Base-by-base conservation (phyloP, 1,140 invertebrate genomes). In the Drosophila bocki region DNA sequence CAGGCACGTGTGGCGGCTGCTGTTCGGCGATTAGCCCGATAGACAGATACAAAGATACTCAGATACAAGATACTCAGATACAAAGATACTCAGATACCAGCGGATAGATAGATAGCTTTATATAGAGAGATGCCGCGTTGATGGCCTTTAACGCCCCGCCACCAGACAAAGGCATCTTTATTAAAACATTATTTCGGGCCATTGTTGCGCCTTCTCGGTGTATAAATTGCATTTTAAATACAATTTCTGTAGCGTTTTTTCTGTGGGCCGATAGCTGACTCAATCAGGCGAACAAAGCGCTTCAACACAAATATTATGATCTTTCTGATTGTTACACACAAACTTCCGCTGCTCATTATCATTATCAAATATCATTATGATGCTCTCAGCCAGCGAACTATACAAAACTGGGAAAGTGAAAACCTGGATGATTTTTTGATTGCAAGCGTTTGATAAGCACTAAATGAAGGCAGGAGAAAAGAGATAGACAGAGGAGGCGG, bases 211-310 rank as follows among this genome's bases (percentile, higher is more conserved):
- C 26, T 29, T 35, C 47, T 32, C 41, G 59, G 47, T 45, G 82
- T 77, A 88, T 88, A 84, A 81, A 87, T 87, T 88, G 85, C 85
- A 84, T 81, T 87, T 87, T 87, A 87, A 87, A 82, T 88, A 85
- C 69, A 51, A 42, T 71, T 32, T 59, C 53, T 54, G 51, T 54
- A 22, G 19, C 51, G 29, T 61, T 61, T 41, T 29, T 22, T 29
- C 51, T 19, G 80, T 77, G 67, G 63, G 71, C 69, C 72, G 51
- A 41, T 41, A 15, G n/a, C 58, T 75, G 81, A 58, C 77, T 83
- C 83, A 88, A 84, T 87, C 84, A 78, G 61, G 51, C 56, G 59
- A 72, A 88, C 84, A 87, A 87, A 88, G 87, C 63, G 76, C 72
- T 45, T 47, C 47, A 62, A 82, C 53, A 68, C 41, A 81, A 85